Conservation (phyloP, 2,797 vertebrate species). For the Erithacus rubecula region DNA sequence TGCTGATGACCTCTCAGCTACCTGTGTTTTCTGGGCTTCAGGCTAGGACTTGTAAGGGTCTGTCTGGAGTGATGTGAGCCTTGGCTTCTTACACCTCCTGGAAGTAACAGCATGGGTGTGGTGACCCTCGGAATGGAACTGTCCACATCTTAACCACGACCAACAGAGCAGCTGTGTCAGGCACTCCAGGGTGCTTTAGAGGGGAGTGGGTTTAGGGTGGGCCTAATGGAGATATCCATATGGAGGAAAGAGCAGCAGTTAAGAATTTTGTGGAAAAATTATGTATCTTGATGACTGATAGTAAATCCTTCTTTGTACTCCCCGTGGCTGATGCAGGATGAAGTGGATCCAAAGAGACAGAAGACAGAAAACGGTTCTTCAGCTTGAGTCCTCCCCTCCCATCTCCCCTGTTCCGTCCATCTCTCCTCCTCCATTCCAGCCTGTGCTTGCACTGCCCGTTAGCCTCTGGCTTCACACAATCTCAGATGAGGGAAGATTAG, state of each 20-base stretch:
- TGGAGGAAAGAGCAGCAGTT: background rate
- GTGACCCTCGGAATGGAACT: background rate
- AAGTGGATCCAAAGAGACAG: slow-evolving; percentile 81
- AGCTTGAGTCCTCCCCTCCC: slow-evolving; percentile 66
- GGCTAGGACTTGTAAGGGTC: background rate
- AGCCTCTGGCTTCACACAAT: slow-evolving; percentile 57
- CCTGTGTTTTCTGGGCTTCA: background rate
- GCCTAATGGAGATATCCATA: background rate
- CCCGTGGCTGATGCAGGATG: slow-evolving; percentile 55
- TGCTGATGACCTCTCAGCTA: background rate
- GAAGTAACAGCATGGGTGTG: background rate
- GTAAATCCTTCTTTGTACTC: background rate
- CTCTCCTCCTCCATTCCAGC: slow-evolving; percentile 53
- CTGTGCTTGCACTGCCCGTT: slow-evolving; percentile 56
- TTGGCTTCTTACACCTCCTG: background rate
- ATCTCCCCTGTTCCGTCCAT: slow-evolving; percentile 26
- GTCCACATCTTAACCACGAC: fast-evolving
- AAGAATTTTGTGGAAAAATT: background rate
- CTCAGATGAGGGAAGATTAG: slow-evolving; percentile 56
- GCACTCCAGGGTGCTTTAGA: background rate
- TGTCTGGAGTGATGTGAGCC: background rate
- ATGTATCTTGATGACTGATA: background rate
- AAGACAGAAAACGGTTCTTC: slow-evolving; percentile 81
- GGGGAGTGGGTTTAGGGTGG: background rate
- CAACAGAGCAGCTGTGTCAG: background rate